phyloP scores from a whole-genome alignment of 2,888 invertebrate species.

The Lobophora halterata region DNA sequence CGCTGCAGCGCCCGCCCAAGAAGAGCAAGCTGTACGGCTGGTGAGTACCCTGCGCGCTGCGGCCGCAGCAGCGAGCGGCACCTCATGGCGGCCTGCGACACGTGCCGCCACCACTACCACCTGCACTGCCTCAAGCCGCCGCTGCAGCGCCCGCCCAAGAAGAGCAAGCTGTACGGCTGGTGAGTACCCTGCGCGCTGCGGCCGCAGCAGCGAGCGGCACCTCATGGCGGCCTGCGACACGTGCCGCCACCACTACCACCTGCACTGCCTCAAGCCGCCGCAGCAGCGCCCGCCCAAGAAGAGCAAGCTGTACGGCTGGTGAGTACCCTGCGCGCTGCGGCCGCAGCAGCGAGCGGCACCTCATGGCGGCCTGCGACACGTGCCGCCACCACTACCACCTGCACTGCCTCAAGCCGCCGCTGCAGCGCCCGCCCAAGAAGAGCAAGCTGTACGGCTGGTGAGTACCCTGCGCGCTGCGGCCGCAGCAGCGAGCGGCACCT shows the following conservation, averaged over 20 bases:
- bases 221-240: conserved; percentile 97
- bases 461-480: too few species aligned
- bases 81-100: conserved; percentile 96
- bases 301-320: conserved; percentile 88
- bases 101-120: conserved; percentile 95
- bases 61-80: conserved; percentile 94
- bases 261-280: conserved; percentile 96
- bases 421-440: conserved; percentile 96
- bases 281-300: conserved; percentile 96
- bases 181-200: conserved; percentile 94
- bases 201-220: conserved; percentile 93
- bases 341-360: conserved; percentile 93
- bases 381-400: conserved; percentile 96
- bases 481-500: conserved; percentile 95
- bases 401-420: conserved; percentile 95
- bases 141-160: conserved; percentile 95
- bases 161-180: conserved; percentile 90
- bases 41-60: conserved; percentile 94
- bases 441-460: too few species aligned
- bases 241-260: conserved; percentile 94
- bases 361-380: conserved; percentile 96
- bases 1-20: conserved; percentile 95
- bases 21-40: conserved; percentile 91
- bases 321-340: conserved; percentile 95
- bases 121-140: conserved; percentile 97